Evolutionary conservation across 1,140 invertebrate genomes (phyloP).

Genomic region (Drosophila sproati): DNA sequence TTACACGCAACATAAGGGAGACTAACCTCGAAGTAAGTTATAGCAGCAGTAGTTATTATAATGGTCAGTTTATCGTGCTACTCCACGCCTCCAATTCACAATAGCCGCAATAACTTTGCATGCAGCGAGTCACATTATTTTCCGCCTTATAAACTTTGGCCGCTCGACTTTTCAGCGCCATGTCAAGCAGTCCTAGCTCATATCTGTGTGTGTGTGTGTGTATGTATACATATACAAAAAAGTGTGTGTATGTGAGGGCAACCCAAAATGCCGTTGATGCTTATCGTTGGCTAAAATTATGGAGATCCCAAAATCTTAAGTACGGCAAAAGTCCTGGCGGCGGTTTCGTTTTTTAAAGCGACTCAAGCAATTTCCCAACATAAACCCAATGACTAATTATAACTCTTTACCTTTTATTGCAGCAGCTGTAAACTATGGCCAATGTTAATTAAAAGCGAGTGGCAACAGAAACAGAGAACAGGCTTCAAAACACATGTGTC

Average conservation of each 20-base stretch:
- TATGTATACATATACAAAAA: background rate
- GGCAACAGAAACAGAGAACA: slow-evolving; percentile 23
- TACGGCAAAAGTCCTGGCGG: slow-evolving; percentile 59
- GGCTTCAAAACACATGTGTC: slow-evolving; percentile 14
- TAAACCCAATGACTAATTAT: slow-evolving; percentile 69
- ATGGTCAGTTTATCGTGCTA: slow-evolving; percentile 60
- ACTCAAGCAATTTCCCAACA: slow-evolving; percentile 10
- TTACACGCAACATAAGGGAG: slow-evolving; percentile 37
- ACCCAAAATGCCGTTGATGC: slow-evolving; percentile 56
- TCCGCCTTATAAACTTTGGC: slow-evolving; percentile 75
- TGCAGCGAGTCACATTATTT: slow-evolving; percentile 74
- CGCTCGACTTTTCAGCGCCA: slow-evolving; percentile 62
- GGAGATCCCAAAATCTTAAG: slow-evolving; percentile 52
- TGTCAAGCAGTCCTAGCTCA: slow-evolving; percentile 12
- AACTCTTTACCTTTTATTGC: slow-evolving; percentile 49
- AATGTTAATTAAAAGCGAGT: slow-evolving; percentile 63
- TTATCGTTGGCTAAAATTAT: slow-evolving; percentile 74
- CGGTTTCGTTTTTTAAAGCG: slow-evolving; percentile 42
- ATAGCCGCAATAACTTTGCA: slow-evolving; percentile 48
- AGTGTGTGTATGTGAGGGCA: slow-evolving; percentile 21
- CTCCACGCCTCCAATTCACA: slow-evolving; percentile 14
- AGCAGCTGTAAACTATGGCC: slow-evolving; percentile 51
- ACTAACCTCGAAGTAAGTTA: slow-evolving; percentile 52
- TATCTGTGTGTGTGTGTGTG: slow-evolving; percentile 13
- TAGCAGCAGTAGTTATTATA: slow-evolving; percentile 30